A percentile compares a stretch with the other conserved stretches of the same genome.
Conservation (phyloP, 2,113 vertebrate species). For the Oplegnathus fasciatus region DNA sequence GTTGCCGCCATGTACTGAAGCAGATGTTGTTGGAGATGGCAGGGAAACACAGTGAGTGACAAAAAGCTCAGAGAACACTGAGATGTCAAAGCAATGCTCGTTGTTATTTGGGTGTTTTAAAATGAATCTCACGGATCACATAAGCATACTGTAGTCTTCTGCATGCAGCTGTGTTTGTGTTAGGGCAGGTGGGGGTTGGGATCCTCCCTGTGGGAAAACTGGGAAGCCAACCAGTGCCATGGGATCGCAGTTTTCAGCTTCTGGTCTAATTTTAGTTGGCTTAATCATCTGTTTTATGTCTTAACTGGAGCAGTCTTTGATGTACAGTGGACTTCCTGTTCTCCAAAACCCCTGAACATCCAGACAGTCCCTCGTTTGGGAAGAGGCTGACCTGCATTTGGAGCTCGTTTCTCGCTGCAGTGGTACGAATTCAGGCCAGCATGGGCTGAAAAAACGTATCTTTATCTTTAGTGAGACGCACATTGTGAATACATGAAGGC, state of each 20-base stretch:
- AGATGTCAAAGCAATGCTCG: background rate
- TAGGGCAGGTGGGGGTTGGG: constrained; percentile 51
- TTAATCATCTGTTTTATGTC: constrained; percentile 57
- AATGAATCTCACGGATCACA: background rate
- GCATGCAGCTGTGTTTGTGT: constrained; percentile 53
- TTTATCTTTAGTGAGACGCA: constrained; percentile 5
- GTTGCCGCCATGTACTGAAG: background rate
- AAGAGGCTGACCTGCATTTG: constrained; percentile 63
- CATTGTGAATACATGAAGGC: constrained; percentile 24
- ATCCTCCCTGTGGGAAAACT: constrained; percentile 43
- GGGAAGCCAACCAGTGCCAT: constrained; percentile 13
- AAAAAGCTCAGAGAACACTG: constrained; percentile 4
- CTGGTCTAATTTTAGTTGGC: constrained; percentile 73
- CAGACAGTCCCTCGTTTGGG: constrained; percentile 23
- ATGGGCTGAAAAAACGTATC: background rate
- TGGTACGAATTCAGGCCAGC: constrained; percentile 5
- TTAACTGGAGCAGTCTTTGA: constrained; percentile 60
- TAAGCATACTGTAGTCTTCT: constrained; percentile 31
- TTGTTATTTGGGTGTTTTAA: constrained; percentile 2
- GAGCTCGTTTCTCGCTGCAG: constrained; percentile 25
- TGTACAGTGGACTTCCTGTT: constrained; percentile 30
- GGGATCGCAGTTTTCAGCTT: constrained; percentile 48
- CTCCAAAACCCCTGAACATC: constrained; percentile 25
- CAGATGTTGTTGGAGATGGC: constrained; percentile 30
- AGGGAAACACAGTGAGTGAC: background rate